These are phyloP conservation scores for Gobius niger DNA, from an alignment of 2,113 vertebrate genomes.

Conservation along the genomic window DNA sequence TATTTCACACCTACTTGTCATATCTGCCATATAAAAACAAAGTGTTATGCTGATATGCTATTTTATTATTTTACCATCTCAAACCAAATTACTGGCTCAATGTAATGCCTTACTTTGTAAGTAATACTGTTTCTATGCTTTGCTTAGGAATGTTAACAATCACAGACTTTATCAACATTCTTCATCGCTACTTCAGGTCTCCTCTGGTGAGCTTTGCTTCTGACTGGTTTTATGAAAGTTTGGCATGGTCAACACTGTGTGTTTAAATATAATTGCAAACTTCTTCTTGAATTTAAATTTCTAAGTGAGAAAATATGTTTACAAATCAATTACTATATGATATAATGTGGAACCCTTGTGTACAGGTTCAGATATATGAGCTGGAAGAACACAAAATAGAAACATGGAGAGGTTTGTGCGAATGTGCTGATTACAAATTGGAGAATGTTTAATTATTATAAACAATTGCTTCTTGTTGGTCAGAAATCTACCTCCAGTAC, in stretches of 20 bases:
- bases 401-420: conserved; percentile 89
- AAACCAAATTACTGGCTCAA: no score
- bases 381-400: conserved; percentile 96
- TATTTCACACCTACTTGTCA: not conserved
- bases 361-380: conserved; percentile 95
- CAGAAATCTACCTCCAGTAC: conserved; percentile 90
- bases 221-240: not conserved
- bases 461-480: not conserved
- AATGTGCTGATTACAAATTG: not conserved
- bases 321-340: not conserved
- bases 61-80: no score
- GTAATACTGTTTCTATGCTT: not conserved
- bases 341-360: not conserved
- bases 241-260: not conserved
- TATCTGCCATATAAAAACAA: not conserved
- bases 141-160: conserved; percentile 95
- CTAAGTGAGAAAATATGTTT: not conserved
- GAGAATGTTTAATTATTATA: not conserved
- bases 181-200: conserved; percentile 94
- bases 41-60: not conserved
- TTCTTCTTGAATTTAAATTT: not conserved
- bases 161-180: conserved; percentile 97
- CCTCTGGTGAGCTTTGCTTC: conserved; percentile 84
- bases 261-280: not conserved
- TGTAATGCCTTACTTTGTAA: not conserved